phyloP scores from a whole-genome alignment of 2,888 invertebrate species.

The Lycia hirtaria region DNA sequence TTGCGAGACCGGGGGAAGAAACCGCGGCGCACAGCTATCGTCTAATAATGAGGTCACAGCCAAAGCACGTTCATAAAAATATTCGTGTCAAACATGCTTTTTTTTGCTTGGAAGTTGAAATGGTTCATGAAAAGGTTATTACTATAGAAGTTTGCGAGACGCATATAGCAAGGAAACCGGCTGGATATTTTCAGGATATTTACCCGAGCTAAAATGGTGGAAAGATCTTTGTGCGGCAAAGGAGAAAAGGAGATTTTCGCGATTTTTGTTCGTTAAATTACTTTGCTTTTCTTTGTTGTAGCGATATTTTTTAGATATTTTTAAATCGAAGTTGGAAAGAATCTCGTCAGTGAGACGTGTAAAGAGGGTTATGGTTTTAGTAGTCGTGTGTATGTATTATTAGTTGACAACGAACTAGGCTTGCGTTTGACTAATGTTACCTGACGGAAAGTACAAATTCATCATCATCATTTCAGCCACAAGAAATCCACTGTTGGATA shows the following conservation, averaged over 20 bases:
- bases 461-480: no score
- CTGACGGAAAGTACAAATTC: no score
- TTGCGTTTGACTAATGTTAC: no score
- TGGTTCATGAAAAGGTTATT: slow-evolving; percentile 17
- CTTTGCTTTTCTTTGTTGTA: slow-evolving; percentile 12
- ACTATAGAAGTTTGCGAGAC: slow-evolving; percentile 5
- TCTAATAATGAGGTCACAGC: slow-evolving; percentile 9
- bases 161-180: slow-evolving; percentile 18
- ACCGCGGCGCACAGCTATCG: background rate
- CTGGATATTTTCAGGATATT: slow-evolving; percentile 17
- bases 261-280: slow-evolving; percentile 8
- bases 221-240: slow-evolving; percentile 20
- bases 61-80: slow-evolving; percentile 6
- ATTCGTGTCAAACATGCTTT: slow-evolving; percentile 9
- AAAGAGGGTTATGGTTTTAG: no score
- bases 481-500: no score
- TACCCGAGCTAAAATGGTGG: slow-evolving; percentile 14
- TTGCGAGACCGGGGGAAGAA: background rate
- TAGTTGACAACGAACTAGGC: no score
- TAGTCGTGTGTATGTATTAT: no score
- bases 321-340: slow-evolving; percentile 1
- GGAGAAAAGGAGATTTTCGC: slow-evolving; percentile 17
- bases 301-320: slow-evolving; percentile 6
- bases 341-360: background rate
- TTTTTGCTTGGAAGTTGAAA: slow-evolving; percentile 10